Base-by-base conservation (phyloP, 2,113 vertebrate genomes). In the Erythrolamprus reginae region DNA sequence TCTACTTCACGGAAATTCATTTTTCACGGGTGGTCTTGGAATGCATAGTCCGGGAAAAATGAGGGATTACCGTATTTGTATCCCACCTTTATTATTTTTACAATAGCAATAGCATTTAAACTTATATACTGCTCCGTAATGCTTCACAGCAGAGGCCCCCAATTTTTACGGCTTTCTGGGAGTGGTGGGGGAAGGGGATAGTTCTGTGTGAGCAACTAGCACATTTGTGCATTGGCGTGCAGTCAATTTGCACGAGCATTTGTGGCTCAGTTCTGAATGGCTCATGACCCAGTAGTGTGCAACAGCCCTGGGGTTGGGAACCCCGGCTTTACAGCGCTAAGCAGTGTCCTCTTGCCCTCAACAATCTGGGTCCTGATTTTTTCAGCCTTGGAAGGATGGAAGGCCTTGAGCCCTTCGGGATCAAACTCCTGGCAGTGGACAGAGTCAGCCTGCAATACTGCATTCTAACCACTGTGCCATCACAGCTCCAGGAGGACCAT, bases 181-280 rank as follows among this genome's bases (percentile, higher is more conserved):
- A 65, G 0, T 10, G 10, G 4, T 0, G 4, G 58, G 26, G 10
- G 3, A n/a, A 58, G 3, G 9, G 1, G 3, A 10, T 58, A 58
- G 56, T 58, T 58, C 24, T 58, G 24, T 3, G 7, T 10, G 5
- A 65, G 61, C 13, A 6, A 28, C 5, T 65, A 9, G 58, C 10
- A 61, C 28, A 26, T 0, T 0, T 10, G 1, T 61, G 26, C 26
- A 61, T 3, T 10, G 53, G 53, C 6, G 7, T 2, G 1, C 21
- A 56, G 53, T n/a, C 58, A 3, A 28, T 61, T 13, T 61, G 28
- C 10, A 28, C 5, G 10, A 28, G 26, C 10, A 28, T 61, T 4
- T 61, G 58, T 61, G 58, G 26, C 58, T 10, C 26, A 13, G 58
- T 61, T n/a, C 26, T 3, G 10, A 61, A 61, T 1, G 26, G 26